These are phyloP conservation scores for Gadus chalcogrammus DNA, from an alignment of 2,113 vertebrate species.

Conservation along the genomic window DNA sequence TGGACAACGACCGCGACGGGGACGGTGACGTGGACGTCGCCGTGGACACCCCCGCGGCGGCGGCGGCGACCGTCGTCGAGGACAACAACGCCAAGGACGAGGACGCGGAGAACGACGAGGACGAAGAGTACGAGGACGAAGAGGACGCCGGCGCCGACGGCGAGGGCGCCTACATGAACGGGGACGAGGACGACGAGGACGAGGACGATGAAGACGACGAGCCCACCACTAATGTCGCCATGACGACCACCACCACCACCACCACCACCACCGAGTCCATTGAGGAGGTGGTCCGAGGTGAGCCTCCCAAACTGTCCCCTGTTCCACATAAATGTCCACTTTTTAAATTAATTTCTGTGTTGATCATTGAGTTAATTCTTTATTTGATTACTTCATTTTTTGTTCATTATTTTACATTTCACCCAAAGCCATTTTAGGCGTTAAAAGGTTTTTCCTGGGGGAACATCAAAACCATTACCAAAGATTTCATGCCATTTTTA, in stretches of 20 bases:
- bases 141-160: conserved; percentile 58
- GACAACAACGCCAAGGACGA: conserved; percentile 44
- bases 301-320: conserved; percentile 24
- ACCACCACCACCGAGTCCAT: conserved; percentile 85
- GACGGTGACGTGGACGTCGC: conserved; percentile 75
- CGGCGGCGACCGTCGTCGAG: no score
- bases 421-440: no score
- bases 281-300: conserved; percentile 97
- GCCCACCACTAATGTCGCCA: conserved; percentile 84
- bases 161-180: conserved; percentile 60
- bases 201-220: conserved; percentile 78
- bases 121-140: conserved; percentile 71
- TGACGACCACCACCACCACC: conserved; percentile 92
- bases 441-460: no score
- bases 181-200: conserved; percentile 76
- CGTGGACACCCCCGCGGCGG: conserved; percentile 62
- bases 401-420: no score
- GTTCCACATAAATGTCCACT: no score
- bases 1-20: conserved; percentile 68
- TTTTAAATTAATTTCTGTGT: no score
- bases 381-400: no score
- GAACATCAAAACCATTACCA: no score
- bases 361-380: no score
- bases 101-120: conserved; percentile 73
- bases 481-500: no score